Conservation (phyloP, 2,113 vertebrate genomes). For the Atherinomorus stipes region DNA sequence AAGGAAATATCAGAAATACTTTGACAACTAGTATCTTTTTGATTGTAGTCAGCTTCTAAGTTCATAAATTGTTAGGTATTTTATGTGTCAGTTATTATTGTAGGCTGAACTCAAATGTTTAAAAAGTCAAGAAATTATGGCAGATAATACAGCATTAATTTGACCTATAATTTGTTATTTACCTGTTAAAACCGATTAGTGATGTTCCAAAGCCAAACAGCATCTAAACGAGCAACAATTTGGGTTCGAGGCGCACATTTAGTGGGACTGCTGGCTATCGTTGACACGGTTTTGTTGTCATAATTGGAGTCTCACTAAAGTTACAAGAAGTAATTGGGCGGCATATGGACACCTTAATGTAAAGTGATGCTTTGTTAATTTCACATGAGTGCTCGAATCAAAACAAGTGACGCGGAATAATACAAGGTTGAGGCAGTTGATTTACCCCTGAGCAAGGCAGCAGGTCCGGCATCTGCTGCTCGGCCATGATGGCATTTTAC, state of each 20-base stretch:
- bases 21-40: background rate
- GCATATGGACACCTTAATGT: slow-evolving; percentile 79
- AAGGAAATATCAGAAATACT: background rate
- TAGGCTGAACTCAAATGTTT: background rate
- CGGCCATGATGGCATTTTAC: slow-evolving; percentile 69
- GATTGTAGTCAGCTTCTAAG: background rate
- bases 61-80: background rate
- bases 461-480: slow-evolving; percentile 69
- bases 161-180: background rate
- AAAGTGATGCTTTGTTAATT: slow-evolving; percentile 76
- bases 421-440: slow-evolving; percentile 70
- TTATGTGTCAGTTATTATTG: background rate
- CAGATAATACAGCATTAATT: background rate
- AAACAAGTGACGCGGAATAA: slow-evolving; percentile 81
- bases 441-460: slow-evolving; percentile 77
- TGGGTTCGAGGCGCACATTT: slow-evolving; percentile 24
- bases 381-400: slow-evolving; percentile 77
- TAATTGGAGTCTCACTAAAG: slow-evolving; percentile 72
- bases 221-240: slow-evolving; percentile 18
- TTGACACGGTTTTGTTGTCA: slow-evolving; percentile 63
- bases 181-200: background rate
- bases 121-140: background rate
- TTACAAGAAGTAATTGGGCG: slow-evolving; percentile 73
- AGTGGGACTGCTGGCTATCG: slow-evolving; percentile 54
- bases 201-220: background rate